phyloP scores from a whole-genome alignment of 2,888 invertebrate species.

The Drosophila prolongata region DNA sequence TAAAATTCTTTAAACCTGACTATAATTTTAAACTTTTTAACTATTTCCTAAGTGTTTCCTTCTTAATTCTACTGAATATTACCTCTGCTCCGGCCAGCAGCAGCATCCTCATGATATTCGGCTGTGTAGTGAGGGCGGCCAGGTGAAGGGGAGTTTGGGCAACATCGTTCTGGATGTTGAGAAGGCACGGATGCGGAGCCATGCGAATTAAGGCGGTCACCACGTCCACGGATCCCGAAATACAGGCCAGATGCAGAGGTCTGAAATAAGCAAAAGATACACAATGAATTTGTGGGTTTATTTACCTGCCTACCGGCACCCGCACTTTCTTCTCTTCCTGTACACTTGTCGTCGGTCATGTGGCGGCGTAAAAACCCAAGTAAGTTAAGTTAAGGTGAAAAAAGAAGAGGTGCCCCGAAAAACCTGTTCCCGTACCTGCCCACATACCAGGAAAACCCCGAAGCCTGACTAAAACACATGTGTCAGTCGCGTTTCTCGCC shows the following conservation, averaged over 20 bases:
- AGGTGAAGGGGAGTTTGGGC: conserved; percentile 94
- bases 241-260: conserved; percentile 93
- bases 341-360: conserved; percentile 51
- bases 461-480: conserved; percentile 69
- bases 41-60: neutral
- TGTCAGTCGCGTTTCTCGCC: conserved; percentile 53
- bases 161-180: conserved; percentile 92
- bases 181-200: conserved; percentile 90
- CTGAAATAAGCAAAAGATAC: conserved; percentile 85
- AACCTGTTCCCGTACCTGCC: conserved; percentile 64
- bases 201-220: conserved; percentile 90
- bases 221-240: conserved; percentile 90
- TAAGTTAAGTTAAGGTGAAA: conserved; percentile 21
- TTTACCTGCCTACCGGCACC: conserved; percentile 54
- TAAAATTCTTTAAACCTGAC: neutral
- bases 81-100: conserved; percentile 91
- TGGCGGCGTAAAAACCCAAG: conserved; percentile 59
- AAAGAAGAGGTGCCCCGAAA: conserved; percentile 43
- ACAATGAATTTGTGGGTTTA: conserved; percentile 36
- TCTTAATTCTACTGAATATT: neutral
- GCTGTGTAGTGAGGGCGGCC: conserved; percentile 91
- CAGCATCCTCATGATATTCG: conserved; percentile 90
- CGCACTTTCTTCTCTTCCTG: conserved; percentile 23
- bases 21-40: no score
- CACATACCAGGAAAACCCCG: conserved; percentile 73